Percentiles rank a stretch among this genome's conserved stretches.
These are phyloP conservation scores for Penaeus monodon DNA, from an alignment of 2,888 invertebrate species.

Conservation along the genomic window DNA sequence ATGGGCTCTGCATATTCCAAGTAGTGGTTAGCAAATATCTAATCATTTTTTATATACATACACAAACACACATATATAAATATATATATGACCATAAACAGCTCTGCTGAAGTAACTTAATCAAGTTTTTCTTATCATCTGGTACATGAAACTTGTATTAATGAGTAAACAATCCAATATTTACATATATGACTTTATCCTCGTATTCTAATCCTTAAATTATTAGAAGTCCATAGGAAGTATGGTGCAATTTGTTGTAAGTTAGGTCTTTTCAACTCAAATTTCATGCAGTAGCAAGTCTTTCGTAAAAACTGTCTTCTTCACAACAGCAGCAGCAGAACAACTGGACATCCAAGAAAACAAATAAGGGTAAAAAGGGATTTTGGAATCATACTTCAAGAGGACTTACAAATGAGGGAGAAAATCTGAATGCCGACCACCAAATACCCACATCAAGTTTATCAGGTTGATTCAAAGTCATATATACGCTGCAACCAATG, in stretches of 20 bases:
- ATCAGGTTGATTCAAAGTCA: conserved; percentile 15
- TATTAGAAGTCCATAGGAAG: too few species aligned
- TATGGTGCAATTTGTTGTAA: too few species aligned
- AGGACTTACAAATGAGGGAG: not conserved
- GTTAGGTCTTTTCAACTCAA: too few species aligned
- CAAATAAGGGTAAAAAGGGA: not conserved
- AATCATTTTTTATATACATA: not conserved
- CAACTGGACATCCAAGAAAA: conserved; percentile 8
- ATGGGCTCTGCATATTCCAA: too few species aligned
- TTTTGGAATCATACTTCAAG: conserved; percentile 10
- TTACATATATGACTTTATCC: conserved; percentile 20
- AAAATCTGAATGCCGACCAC: too few species aligned
- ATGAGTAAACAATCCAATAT: conserved; percentile 45
- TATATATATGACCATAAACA: conserved; percentile 26
- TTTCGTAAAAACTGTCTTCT: not conserved
- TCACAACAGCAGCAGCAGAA: conserved; percentile 12
- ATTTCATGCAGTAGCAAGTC: too few species aligned
- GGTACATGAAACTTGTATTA: conserved; percentile 11
- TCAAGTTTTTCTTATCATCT: conserved; percentile 9
- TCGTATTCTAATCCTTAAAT: not conserved
- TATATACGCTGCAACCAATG: not conserved
- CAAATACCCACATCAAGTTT: not conserved
- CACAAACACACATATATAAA: conserved; percentile 4
- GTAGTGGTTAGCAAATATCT: not conserved
- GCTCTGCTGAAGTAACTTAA: conserved; percentile 11